These are phyloP conservation scores for Gallirallus australis DNA, from an alignment of 2,797 vertebrate genomes.

Conservation along the genomic window DNA sequence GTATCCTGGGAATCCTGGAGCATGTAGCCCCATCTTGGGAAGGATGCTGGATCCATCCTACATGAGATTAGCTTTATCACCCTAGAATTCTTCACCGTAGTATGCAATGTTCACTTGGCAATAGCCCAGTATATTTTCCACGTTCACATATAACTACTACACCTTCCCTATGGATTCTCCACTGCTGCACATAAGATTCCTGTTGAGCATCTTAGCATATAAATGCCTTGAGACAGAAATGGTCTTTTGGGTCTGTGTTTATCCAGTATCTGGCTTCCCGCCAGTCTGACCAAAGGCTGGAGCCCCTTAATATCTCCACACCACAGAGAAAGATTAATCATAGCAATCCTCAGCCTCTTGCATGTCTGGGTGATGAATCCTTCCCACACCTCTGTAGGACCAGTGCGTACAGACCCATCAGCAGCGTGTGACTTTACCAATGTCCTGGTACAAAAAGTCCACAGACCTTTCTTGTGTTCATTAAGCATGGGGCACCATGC, in stretches of 20 bases:
- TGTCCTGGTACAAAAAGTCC: neutral
- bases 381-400: neutral
- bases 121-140: neutral
- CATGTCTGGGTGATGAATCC: constrained; percentile 19
- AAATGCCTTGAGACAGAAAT: neutral
- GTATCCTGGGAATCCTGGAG: neutral
- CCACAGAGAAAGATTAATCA: neutral
- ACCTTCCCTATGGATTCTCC: neutral
- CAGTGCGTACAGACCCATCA: neutral
- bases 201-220: neutral
- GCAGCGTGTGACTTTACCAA: neutral
- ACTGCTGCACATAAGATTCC: neutral
- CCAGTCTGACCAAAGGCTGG: neutral
- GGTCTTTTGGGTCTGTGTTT: neutral
- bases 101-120: neutral
- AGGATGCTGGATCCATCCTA: neutral
- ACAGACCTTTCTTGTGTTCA: neutral
- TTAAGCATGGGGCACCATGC: neutral
- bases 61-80: neutral
- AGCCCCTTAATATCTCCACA: neutral
- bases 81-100: neutral
- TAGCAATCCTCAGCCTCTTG: neutral
- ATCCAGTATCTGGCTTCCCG: neutral
- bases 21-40: neutral
- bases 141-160: neutral